Percentiles rank a stretch among this genome's conserved stretches.
These are phyloP conservation scores for Omphaloscelis lunosa DNA, from an alignment of 2,888 invertebrate species.

Conservation along the genomic window DNA sequence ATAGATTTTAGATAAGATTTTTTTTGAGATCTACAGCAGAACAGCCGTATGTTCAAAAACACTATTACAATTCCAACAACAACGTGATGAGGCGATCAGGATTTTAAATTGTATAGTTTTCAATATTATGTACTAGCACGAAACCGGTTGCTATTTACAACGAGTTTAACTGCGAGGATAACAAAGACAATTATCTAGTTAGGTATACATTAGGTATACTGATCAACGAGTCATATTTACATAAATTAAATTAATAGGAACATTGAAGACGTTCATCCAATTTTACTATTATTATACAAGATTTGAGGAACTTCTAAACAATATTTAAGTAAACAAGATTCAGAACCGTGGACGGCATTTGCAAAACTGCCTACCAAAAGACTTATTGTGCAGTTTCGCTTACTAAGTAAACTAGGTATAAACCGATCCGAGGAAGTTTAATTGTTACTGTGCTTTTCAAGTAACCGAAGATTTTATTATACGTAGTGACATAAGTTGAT, in stretches of 20 bases:
- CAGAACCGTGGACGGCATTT: not conserved
- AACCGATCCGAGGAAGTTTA: not conserved
- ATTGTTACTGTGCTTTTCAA: not conserved
- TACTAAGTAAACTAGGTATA: not conserved
- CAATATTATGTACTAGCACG: constrained; percentile 41
- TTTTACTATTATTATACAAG: constrained; percentile 4
- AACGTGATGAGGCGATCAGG: constrained; percentile 32
- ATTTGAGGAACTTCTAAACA: not conserved
- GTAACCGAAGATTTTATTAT: not conserved
- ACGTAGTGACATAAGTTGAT: not conserved
- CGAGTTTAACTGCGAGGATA: constrained; percentile 72
- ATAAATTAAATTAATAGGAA: constrained; percentile 42
- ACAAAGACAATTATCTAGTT: constrained; percentile 76
- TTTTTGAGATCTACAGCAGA: not conserved
- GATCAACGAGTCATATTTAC: constrained; percentile 70
- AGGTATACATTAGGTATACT: constrained; percentile 59
- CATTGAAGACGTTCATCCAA: constrained; percentile 16
- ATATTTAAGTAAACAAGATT: not conserved
- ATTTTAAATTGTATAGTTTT: constrained; percentile 36
- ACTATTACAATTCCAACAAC: constrained; percentile 24
- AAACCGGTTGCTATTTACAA: constrained; percentile 65
- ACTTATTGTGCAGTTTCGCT: not conserved
- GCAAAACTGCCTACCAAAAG: not conserved
- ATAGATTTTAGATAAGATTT: not conserved
- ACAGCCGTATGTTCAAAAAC: constrained; percentile 27